Evolutionary conservation across 2,113 vertebrate genomes (phyloP).

Genomic region (Shinisaurus crocodilurus): DNA sequence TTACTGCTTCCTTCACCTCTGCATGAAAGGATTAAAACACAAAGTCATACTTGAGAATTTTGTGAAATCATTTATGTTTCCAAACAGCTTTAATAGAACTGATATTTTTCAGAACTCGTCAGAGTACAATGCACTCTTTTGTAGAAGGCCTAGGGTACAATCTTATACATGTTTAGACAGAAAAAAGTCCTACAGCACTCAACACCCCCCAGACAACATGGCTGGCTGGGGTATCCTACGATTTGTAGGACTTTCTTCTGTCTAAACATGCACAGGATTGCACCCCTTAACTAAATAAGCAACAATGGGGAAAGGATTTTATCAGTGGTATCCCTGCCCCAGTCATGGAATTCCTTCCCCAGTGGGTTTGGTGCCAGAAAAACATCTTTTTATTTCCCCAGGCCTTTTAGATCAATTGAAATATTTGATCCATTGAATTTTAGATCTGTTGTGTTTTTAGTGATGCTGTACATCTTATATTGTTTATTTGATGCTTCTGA

Average conservation of each 20-base stretch:
- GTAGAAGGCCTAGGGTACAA: neutral
- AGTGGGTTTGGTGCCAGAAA: neutral
- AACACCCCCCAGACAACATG: too few relatives aligned
- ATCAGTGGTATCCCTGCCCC: too few relatives aligned
- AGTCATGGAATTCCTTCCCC: neutral
- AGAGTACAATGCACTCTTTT: neutral
- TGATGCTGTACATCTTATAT: neutral
- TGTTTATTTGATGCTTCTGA: neutral
- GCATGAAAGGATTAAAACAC: constrained; percentile 36
- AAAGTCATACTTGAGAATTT: neutral
- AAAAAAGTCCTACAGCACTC: too few relatives aligned
- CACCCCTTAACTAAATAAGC: neutral
- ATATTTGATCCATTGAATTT: too few relatives aligned
- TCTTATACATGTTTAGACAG: too few relatives aligned
- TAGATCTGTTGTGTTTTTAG: neutral
- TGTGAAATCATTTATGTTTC: constrained; percentile 11
- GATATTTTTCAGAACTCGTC: neutral
- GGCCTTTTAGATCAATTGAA: neutral
- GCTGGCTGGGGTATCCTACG: too few relatives aligned
- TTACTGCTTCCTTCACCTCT: constrained; percentile 97
- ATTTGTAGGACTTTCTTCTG: too few relatives aligned
- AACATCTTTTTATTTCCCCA: neutral
- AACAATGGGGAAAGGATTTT: neutral
- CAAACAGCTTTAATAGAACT: neutral
- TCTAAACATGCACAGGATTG: too few relatives aligned